Conservation (phyloP, 2,888 invertebrate genomes). For the Cantharis flavilabris region DNA sequence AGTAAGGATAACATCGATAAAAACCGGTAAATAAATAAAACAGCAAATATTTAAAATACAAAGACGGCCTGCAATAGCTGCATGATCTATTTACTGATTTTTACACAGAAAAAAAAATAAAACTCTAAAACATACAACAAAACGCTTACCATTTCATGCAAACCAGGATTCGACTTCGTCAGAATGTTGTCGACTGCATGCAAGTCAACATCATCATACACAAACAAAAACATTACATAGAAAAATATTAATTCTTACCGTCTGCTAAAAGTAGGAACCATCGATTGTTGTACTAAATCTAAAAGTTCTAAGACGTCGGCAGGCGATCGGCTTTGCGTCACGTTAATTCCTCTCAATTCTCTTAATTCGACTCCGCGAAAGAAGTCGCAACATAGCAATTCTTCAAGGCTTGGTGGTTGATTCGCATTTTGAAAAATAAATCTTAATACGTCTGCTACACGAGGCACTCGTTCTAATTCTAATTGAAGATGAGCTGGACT, state of each 20-base stretch:
- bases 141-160: conserved; percentile 45
- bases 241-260: conserved; percentile 42
- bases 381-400: conserved; percentile 79
- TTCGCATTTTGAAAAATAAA: conserved; percentile 60
- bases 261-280: conserved; percentile 44
- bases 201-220: conserved; percentile 26
- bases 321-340: conserved; percentile 58
- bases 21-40: background rate
- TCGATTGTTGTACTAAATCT: conserved; percentile 46
- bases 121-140: background rate
- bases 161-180: conserved; percentile 50
- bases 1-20: background rate
- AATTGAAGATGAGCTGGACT: conserved; percentile 73
- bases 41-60: background rate
- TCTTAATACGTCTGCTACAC: conserved; percentile 57
- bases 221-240: background rate
- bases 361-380: conserved; percentile 88
- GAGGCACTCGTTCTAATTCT: conserved; percentile 72
- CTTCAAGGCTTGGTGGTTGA: conserved; percentile 79
- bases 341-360: conserved; percentile 82
- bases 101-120: background rate
- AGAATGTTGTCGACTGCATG: conserved; percentile 47
- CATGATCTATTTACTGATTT: background rate
- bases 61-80: background rate
- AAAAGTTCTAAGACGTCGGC: conserved; percentile 49